phyloP scores from a whole-genome alignment of 2,797 vertebrate species.

The Hemitrygon akajei region DNA sequence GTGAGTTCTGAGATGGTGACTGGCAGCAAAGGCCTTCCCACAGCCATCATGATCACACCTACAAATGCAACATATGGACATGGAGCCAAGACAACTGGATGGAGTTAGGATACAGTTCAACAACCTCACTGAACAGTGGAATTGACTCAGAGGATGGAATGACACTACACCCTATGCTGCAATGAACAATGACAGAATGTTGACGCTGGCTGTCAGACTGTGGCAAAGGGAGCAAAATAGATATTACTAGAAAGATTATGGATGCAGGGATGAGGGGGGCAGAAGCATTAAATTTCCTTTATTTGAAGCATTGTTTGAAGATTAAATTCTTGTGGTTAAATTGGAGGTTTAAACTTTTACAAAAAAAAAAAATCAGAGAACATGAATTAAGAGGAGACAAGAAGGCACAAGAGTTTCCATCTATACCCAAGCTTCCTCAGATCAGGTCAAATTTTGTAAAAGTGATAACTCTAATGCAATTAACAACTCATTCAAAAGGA shows the following conservation, averaged over 20 bases:
- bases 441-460: neutral
- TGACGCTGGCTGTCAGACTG: neutral
- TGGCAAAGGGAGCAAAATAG: neutral
- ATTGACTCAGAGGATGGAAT: neutral
- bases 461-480: no score
- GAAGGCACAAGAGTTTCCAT: neutral
- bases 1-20: constrained; percentile 98
- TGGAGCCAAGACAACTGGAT: neutral
- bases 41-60: constrained; percentile 97
- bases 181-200: neutral
- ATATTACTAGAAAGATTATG: neutral
- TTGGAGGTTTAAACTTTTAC: neutral
- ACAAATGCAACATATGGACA: constrained; percentile 38
- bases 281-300: neutral
- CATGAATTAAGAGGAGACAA: neutral
- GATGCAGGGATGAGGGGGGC: no score
- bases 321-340: neutral
- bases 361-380: neutral
- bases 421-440: neutral
- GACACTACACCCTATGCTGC: neutral
- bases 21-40: constrained; percentile 96
- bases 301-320: neutral
- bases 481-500: neutral
- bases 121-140: neutral
- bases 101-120: neutral